These are phyloP conservation scores for Muscina levida DNA, from an alignment of 2,888 invertebrate genomes.

Conservation along the genomic window DNA sequence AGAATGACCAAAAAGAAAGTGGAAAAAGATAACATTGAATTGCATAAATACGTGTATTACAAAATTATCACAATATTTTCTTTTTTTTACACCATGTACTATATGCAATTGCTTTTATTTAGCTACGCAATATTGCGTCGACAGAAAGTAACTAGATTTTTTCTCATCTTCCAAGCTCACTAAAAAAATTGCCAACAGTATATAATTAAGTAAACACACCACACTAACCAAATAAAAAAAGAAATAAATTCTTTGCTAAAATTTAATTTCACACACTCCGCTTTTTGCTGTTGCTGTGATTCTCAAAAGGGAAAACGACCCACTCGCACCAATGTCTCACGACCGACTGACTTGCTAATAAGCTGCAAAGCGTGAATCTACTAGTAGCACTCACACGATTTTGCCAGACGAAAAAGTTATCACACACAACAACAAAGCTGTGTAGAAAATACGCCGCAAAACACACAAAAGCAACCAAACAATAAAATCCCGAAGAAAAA, in stretches of 20 bases:
- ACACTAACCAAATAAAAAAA: conserved; percentile 60
- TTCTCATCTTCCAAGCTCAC: too few species aligned
- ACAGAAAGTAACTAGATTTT: too few species aligned
- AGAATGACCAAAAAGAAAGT: not conserved
- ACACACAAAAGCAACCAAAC: not conserved
- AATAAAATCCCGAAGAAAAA: too few species aligned
- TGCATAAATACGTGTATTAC: conserved; percentile 55
- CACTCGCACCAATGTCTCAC: conserved; percentile 75
- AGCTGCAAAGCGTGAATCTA: conserved; percentile 64
- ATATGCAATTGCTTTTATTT: too few species aligned
- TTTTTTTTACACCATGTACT: not conserved
- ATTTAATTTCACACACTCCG: conserved; percentile 31
- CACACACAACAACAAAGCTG: conserved; percentile 38
- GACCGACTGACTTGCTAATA: conserved; percentile 72
- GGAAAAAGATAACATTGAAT: conserved; percentile 3
- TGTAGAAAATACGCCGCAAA: not conserved
- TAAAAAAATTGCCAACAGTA: conserved; percentile 32
- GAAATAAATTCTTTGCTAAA: conserved; percentile 53
- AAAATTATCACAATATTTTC: conserved; percentile 40
- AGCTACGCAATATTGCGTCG: conserved; percentile 37
- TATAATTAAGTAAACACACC: conserved; percentile 26
- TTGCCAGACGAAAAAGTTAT: conserved; percentile 40
- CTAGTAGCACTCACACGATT: conserved; percentile 47
- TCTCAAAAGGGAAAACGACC: conserved; percentile 61
- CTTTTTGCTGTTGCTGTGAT: not conserved